Evolutionary conservation across 2,888 invertebrate genomes (phyloP).

Genomic region (Drosophila mettleri): DNA sequence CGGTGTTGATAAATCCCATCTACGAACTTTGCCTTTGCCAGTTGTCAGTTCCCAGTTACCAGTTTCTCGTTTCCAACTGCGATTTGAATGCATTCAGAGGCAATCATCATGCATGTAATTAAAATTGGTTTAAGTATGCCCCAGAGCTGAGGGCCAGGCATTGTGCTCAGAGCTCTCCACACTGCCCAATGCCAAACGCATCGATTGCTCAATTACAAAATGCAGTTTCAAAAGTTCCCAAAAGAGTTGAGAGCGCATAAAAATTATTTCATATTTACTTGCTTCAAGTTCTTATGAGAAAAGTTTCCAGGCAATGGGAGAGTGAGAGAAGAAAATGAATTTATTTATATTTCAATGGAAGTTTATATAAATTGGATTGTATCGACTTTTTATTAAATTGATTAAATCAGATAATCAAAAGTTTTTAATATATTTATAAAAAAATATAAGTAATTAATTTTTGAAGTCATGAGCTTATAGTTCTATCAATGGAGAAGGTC

Average conservation of each 20-base stretch:
- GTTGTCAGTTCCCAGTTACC: slow-evolving; percentile 4
- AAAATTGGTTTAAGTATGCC: slow-evolving; percentile 68
- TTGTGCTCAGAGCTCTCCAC: slow-evolving; percentile 21
- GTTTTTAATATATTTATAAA: not conserved
- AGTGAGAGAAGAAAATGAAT: not conserved
- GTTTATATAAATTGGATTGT: not conserved
- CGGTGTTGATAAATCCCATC: slow-evolving; percentile 47
- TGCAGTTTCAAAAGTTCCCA: slow-evolving; percentile 29
- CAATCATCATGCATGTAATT: slow-evolving; percentile 74
- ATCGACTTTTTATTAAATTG: not conserved
- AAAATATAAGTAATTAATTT: too few species aligned
- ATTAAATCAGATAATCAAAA: not conserved
- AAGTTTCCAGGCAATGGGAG: not conserved
- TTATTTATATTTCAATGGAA: not conserved
- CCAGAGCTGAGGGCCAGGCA: slow-evolving; percentile 28
- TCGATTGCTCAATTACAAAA: slow-evolving; percentile 32
- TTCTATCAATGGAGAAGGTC: not conserved
- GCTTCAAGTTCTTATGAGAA: slow-evolving; percentile 2
- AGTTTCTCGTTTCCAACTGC: slow-evolving; percentile 11
- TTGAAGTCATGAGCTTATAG: too few species aligned
- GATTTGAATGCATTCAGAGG: slow-evolving; percentile 46
- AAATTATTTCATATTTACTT: slow-evolving; percentile 9
- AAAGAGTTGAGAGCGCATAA: slow-evolving; percentile 2
- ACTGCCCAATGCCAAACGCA: slow-evolving; percentile 37
- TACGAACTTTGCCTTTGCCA: slow-evolving; percentile 4